Evolutionary conservation across 2,797 vertebrate genomes (phyloP).

Genomic region (Neoniphon sammara): DNA sequence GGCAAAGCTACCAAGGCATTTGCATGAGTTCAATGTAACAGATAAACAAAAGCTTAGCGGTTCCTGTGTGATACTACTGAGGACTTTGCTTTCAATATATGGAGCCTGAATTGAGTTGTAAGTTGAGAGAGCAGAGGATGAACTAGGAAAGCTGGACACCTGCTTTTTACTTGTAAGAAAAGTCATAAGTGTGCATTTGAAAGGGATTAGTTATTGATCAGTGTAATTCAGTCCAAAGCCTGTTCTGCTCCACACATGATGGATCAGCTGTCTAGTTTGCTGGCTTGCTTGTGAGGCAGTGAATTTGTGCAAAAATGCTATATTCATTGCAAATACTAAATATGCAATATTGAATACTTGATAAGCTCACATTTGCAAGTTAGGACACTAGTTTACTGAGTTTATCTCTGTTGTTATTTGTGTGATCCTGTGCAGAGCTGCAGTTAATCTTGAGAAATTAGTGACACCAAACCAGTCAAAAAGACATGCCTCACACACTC

Average conservation of each 20-base stretch:
- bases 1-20: slow-evolving; percentile 40
- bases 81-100: slow-evolving; percentile 42
- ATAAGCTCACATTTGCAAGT: too few species aligned
- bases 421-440: too few species aligned
- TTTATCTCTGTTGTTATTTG: too few species aligned
- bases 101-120: slow-evolving; percentile 34
- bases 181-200: slow-evolving; percentile 10
- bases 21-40: slow-evolving; percentile 25
- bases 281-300: too few species aligned
- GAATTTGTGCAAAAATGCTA: too few species aligned
- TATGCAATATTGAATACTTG: too few species aligned
- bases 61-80: slow-evolving; percentile 16
- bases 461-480: too few species aligned
- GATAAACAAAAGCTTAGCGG: slow-evolving; percentile 33
- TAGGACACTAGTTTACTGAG: too few species aligned
- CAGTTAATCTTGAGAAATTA: too few species aligned
- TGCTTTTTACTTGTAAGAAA: slow-evolving; percentile 1
- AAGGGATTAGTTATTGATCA: not conserved
- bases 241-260: not conserved
- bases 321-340: too few species aligned
- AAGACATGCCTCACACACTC: too few species aligned
- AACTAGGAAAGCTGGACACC: slow-evolving; percentile 22
- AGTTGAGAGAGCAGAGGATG: slow-evolving; percentile 26
- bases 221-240: slow-evolving; percentile 1
- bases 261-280: not conserved